phyloP scores from a whole-genome alignment of 2,113 vertebrate genomes.

The Solea solea region DNA sequence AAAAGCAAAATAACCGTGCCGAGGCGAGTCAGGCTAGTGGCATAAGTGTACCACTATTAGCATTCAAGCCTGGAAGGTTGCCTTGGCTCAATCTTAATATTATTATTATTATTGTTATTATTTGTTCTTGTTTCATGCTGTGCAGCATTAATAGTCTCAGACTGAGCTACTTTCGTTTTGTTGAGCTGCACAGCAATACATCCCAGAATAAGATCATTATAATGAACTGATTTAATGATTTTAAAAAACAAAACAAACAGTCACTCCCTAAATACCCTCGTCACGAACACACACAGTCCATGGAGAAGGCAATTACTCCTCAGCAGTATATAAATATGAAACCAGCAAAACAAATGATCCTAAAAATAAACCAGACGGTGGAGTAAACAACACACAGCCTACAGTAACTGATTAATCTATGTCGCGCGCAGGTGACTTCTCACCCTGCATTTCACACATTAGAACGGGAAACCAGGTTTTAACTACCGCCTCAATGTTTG shows the following conservation, averaged over 20 bases:
- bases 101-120: no score
- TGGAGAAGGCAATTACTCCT: background rate
- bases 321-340: conserved; percentile 11
- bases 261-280: background rate
- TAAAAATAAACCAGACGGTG: conserved; percentile 7
- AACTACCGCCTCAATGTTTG: background rate
- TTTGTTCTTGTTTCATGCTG: no score
- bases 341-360: background rate
- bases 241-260: background rate
- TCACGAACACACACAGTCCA: background rate
- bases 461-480: conserved; percentile 4
- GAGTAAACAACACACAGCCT: conserved; percentile 24
- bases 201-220: background rate
- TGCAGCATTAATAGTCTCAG: background rate
- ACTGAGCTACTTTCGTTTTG: background rate
- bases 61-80: background rate
- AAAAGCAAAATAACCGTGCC: no score
- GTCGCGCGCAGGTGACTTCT: background rate
- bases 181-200: background rate
- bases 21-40: no score
- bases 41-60: background rate
- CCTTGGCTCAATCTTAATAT: no score
- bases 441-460: background rate
- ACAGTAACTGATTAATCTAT: background rate
- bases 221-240: conserved; percentile 1